Conservation (phyloP, 2,797 vertebrate genomes). For the Gastrophryne carolinensis region DNA sequence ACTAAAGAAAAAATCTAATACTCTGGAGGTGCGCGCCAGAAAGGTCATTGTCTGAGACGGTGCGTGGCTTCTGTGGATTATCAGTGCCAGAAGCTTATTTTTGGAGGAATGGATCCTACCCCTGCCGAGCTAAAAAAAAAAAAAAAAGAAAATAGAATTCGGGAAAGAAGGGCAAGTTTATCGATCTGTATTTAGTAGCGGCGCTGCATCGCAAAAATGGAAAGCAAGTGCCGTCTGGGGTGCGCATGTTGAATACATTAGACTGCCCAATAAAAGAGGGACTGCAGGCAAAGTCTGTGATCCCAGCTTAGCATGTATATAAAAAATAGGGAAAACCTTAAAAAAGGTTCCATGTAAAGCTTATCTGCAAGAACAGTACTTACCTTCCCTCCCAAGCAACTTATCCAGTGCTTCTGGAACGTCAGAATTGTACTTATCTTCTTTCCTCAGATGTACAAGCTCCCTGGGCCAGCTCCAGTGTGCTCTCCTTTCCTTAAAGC, state of each 20-base stretch:
- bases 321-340: too few relatives aligned
- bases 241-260: background rate
- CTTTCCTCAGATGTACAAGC: too few relatives aligned
- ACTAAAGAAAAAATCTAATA: too few relatives aligned
- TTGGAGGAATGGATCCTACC: background rate
- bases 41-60: slow-evolving; percentile 1
- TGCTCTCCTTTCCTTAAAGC: too few relatives aligned
- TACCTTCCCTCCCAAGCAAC: too few relatives aligned
- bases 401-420: too few relatives aligned
- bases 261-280: background rate
- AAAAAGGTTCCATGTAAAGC: too few relatives aligned
- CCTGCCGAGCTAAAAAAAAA: slow-evolving; percentile 23
- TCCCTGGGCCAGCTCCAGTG: too few relatives aligned
- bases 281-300: too few relatives aligned
- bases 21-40: background rate
- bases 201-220: background rate
- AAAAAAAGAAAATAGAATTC: slow-evolving; percentile 31
- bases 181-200: slow-evolving; percentile 13
- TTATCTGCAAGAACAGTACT: too few relatives aligned
- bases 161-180: slow-evolving; percentile 1
- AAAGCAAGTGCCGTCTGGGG: background rate
- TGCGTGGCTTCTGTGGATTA: slow-evolving; percentile 6
- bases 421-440: too few relatives aligned
- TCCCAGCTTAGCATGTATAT: too few relatives aligned
- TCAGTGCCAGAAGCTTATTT: background rate